phyloP scores from a whole-genome alignment of 2,113 vertebrate species.

The Pterocles orientalis region DNA sequence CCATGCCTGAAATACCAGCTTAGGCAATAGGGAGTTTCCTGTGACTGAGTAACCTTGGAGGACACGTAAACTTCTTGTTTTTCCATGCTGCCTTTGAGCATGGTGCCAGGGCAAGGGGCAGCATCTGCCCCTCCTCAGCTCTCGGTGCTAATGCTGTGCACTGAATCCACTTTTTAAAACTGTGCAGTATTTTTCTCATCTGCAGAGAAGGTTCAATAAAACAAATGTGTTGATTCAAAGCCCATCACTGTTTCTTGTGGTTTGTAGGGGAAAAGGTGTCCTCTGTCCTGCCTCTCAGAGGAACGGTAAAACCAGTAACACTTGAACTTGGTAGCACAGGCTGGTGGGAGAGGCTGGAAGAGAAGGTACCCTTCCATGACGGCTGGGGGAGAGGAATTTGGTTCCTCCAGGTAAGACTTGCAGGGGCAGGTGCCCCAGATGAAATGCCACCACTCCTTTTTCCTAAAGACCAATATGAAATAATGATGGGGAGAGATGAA shows the following conservation, averaged over 20 bases:
- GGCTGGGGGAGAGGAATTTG: background rate
- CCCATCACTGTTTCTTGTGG: background rate
- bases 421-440: background rate
- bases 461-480: background rate
- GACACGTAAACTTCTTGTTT: background rate
- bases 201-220: background rate
- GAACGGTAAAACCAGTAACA: background rate
- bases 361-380: background rate
- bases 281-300: background rate
- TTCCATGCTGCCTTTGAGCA: fast-evolving
- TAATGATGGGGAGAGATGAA: background rate
- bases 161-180: background rate
- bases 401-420: background rate
- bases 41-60: background rate
- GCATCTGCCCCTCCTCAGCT: background rate
- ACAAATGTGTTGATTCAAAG: background rate
- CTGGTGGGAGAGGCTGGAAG: background rate
- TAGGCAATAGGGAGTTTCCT: background rate
- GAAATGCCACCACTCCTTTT: background rate
- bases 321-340: background rate
- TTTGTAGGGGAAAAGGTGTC: background rate
- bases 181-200: background rate
- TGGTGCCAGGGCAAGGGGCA: background rate
- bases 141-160: fast-evolving
- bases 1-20: background rate